Base-by-base conservation (phyloP, 92 coral and sea anemone species). In the Epizoanthus ramosus region DNA sequence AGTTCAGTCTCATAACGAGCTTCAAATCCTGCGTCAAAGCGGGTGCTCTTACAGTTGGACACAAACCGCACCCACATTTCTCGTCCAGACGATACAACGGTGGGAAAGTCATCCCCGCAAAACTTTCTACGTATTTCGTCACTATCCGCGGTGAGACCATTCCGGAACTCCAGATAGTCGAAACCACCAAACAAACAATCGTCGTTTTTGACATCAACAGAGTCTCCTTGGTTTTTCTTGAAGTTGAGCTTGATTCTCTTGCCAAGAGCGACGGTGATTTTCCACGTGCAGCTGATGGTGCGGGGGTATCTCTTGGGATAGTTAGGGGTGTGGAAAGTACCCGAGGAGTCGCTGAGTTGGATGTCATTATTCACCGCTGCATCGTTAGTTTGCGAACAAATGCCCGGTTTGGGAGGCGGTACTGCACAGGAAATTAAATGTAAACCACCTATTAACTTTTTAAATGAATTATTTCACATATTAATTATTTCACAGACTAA, bases 271-370 rank as follows among this genome's bases (percentile, higher is more conserved):
- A 84, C 96, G 28, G 79, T 81, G 12, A 92, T 87, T 19, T 72
- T 86, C 96, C 96, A 92, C 18, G 96, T 92, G 71, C 96, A 92
- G 81, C 86, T 88, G 22, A 92, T 86, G 35, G 85, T 60, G 70
- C 79, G 75, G 21, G 96, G 93, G 84, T 87, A 92, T 68, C 75
- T 88, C 5, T 66, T 37, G 54, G 93, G 86, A 65, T 85, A 89
- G 67, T 81, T 80, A 5, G 96, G 96, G 45, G 86, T 90, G 5
- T 63, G 72, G 14, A 92, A 45, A 43, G 79, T 59, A 5, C 96
- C 93, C 35, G 88, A 63, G 25, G 93, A 85, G 8, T 87, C 93
- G 25, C 80, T 21, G 1, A 92, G 60, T 17, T 60, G 31, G 63
- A 90, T 63, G 77, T 92, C 85, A 79, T 85, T 90, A 86, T 92